Evolutionary conservation across 2,797 vertebrate species (phyloP), one percentile per base, ranked within the genome.

Genomic region (Enteromius argenteus): DNA sequence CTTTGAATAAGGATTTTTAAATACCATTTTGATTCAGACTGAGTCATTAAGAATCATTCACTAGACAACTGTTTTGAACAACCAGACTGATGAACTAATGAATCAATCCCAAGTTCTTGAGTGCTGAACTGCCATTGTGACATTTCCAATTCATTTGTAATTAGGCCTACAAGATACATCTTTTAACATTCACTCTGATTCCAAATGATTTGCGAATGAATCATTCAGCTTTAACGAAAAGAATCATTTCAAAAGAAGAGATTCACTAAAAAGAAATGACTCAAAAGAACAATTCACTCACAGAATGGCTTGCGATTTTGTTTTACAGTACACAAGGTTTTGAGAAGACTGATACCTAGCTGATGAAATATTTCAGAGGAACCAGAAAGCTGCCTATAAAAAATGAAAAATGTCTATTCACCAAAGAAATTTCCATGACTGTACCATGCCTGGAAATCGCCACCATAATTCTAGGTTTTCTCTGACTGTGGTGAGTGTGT

Each of bases 401-500:
- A 19, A 5, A 3, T 19, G 0, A 4, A 72, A 37, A 74, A 32
- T 6, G 30, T 32, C 44, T 32, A 73, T 51, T 21, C 27, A 51
- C 46, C 5, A 30, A 9, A 21, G 49, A 75, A 2, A 56, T n/a
- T 4, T 23, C 32, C 32, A 75, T 49, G 69, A 30, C 23, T 72
- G 49, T 19, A 49, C 44, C 44, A 49, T 27, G 9, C 46, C 27
- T 51, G 30, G 17, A 51, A 73, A 73, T 7, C 19, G 0, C 9
- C 71, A 51, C 11, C 17, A 35, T 73, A 73, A 73, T 73, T 73
- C 17, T 73, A 73, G 71, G 71, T 51, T 32, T 73, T 32, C 44
- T 0, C 30, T 35, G 71, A 32, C 44, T 73, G 44, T 73, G 71
- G 71, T 0, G 46, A 73, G 46, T 10, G 15, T 1, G 30, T 37